Base-by-base conservation (phyloP, 1,140 invertebrate genomes). In the Varroa destructor region DNA sequence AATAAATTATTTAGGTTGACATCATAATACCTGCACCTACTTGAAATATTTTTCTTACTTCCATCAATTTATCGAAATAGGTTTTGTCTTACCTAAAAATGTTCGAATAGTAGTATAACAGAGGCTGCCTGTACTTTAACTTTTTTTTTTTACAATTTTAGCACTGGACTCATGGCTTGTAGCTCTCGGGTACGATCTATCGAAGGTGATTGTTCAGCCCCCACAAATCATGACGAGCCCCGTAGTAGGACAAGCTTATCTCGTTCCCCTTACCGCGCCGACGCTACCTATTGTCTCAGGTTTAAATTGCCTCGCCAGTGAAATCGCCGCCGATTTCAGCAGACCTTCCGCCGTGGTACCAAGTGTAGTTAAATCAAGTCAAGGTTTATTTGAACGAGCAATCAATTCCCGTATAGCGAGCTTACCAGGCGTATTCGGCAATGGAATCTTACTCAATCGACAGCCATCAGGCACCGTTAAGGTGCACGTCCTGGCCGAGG, bases 361-460 rank as follows among this genome's bases (percentile, higher is more conserved):
- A 40, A 76, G 74, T 56, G 72, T 73, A 71, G 74, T 76, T 4
- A 75, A 74, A 72, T 51, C 3, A 5, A 56, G 71, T 6, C 71
- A 54, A 37, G 70, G 58, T n/a, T 72, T 71, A 43, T 75, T 76
- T 43, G 58, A 74, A 85, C 88, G 0, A 85, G 87, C 2, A 3
- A 75, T 72, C 6, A 86, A 88, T 36, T 73, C 77, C 10, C 73
- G 74, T 3, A 73, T 78, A 25, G 73, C 76, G 12, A 75, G 56
- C 36, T 0, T 89, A 89, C 77, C 89, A 89, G 36, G 75, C 43
- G 89, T 90, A 0, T 90, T 96, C 73, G 91, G 91, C n/a, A 86
- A 88, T 77, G 90, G 91, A 5, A 91, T 96, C 72, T 81, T 95
- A 0, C 86, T 95, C 0, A 93, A 91, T 0, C 84, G 87, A 4